Conservation (phyloP, 2,888 invertebrate species). For the Cheilosia soror region DNA sequence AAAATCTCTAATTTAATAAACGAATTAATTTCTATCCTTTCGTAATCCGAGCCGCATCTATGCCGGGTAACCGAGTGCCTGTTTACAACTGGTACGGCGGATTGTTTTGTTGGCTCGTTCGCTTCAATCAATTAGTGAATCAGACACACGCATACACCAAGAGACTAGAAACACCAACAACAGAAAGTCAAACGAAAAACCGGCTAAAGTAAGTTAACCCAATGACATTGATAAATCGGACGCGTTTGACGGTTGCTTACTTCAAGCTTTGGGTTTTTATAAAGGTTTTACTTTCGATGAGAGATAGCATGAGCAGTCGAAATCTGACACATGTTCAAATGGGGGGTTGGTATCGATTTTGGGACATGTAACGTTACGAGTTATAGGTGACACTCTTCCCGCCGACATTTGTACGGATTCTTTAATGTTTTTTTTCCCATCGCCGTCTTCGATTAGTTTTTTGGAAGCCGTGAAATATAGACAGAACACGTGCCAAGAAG, state of each 20-base stretch:
- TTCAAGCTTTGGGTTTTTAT: slow-evolving; percentile 18
- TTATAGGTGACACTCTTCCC: background rate
- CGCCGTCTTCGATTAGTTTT: background rate
- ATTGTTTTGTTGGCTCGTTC: slow-evolving; percentile 14
- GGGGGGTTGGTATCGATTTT: slow-evolving; percentile 34
- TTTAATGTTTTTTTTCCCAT: slow-evolving; percentile 14
- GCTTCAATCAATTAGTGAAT: slow-evolving; percentile 56
- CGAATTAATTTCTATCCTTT: background rate
- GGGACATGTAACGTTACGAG: background rate
- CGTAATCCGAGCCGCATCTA: slow-evolving; percentile 30
- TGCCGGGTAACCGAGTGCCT: slow-evolving; percentile 55
- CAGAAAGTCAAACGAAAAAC: slow-evolving; percentile 29
- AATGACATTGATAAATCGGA: slow-evolving; percentile 61
- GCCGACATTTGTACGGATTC: slow-evolving; percentile 40
- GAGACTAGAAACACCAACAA: slow-evolving; percentile 12
- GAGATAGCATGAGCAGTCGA: background rate
- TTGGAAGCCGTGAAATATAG: background rate
- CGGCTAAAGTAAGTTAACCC: slow-evolving; percentile 55
- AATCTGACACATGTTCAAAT: slow-evolving; percentile 23
- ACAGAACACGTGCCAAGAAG: background rate
- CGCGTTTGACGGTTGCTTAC: slow-evolving; percentile 44
- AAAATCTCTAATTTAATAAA: background rate
- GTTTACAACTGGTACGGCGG: slow-evolving; percentile 30
- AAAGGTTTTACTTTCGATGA: slow-evolving; percentile 22
- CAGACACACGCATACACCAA: slow-evolving; percentile 34